Evolutionary conservation across 2,888 invertebrate genomes (phyloP), one percentile per base, ranked within the genome.

Genomic region (Drosophila acutilabella): DNA sequence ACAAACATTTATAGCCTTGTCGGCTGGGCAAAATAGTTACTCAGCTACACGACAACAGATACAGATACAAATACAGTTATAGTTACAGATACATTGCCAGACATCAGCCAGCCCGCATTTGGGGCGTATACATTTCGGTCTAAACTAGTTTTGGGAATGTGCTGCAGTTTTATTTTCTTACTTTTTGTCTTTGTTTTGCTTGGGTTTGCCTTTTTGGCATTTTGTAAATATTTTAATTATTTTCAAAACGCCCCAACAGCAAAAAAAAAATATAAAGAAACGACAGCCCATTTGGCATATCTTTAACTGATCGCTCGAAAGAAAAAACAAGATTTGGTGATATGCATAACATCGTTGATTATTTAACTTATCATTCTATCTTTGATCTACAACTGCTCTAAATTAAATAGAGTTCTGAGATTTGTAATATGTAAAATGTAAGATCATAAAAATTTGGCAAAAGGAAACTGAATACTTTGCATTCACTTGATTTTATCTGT

Each of bases 171-270:
- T 53, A 45, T 74, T 36, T 36, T 8, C 8, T 36, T 66, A 30
- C 44, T 48, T 14, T 33, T 16, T 48, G 4, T 14, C 14, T 48
- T 30, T 44, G 18, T 45, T 14, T 16, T 38, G 33, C 33, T 1
- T 60, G 42, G 56, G 23, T 52, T 74, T 23, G 45, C 47, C 60
- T 50, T 40, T 62, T 61, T 64, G 68, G 65, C 74, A 66, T 60
- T 60, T 77, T 77, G 77, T 79, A 81, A 84, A 83, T 81, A 77
- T 79, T 87, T 83, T 68, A 77, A 84, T 83, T 73, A 73, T 71
- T 69, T 75, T 61, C 33, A 61, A 14, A 64, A 69, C 81, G 84
- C 84, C 81, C 74, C 60, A n/a, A 51, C 57, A 33, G 33, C 36
- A 36, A 3, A 2, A 10, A 36, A 13, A 13, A 36, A 11, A 36